phyloP scores from a whole-genome alignment of 2,113 vertebrate species.

The Leptocoma aspasia region DNA sequence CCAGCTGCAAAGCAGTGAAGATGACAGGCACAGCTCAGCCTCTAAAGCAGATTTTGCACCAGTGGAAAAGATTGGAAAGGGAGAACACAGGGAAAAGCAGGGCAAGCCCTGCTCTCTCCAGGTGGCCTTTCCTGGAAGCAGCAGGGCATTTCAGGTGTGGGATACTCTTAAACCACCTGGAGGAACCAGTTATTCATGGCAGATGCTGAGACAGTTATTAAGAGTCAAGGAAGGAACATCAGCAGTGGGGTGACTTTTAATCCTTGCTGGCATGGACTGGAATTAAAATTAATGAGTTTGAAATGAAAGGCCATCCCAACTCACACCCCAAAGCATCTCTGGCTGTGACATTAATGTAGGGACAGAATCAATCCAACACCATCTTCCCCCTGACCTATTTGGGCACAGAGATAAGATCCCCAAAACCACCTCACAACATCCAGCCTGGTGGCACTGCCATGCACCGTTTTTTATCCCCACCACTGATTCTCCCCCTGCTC shows the following conservation, averaged over 20 bases:
- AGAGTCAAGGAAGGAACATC: not conserved
- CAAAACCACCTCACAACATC: not conserved
- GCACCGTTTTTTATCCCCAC: not conserved
- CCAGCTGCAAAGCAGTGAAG: not conserved
- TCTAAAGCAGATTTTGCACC: not conserved
- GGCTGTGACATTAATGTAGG: not conserved
- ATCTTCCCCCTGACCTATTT: not conserved
- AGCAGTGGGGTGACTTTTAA: not conserved
- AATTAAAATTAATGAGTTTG: not conserved
- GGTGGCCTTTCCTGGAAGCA: not conserved
- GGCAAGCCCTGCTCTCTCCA: not conserved
- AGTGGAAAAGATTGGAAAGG: not conserved
- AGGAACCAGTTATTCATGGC: slow-evolving; percentile 23
- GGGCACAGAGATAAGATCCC: not conserved
- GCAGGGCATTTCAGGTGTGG: not conserved
- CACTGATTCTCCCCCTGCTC: not conserved
- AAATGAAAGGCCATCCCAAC: not conserved
- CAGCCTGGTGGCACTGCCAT: rapidly evolving
- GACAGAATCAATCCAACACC: not conserved
- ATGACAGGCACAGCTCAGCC: not conserved
- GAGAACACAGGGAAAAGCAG: not conserved
- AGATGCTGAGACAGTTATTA: not conserved
- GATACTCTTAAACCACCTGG: not conserved
- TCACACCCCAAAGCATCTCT: not conserved
- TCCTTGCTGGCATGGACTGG: not conserved